Evolutionary conservation across 2,797 vertebrate species (phyloP).

Genomic region (Galaxias olidus): DNA sequence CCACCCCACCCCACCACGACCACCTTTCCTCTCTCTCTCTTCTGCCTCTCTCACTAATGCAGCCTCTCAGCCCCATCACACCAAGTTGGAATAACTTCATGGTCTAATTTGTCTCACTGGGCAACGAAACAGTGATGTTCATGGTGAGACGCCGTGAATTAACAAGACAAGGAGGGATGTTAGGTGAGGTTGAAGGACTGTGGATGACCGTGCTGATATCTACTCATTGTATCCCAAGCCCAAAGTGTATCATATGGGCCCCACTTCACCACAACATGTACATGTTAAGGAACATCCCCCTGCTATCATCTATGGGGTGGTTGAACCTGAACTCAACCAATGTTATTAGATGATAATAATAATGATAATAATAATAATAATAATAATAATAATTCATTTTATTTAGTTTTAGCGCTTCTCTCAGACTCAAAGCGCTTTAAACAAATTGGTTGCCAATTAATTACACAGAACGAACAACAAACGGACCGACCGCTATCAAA

Average conservation of each 20-base stretch:
- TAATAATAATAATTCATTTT: no score
- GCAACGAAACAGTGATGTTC: slow-evolving; percentile 2
- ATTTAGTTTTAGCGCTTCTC: no score
- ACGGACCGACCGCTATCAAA: no score
- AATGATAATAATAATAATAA: no score
- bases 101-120: slow-evolving; percentile 33
- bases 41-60: slow-evolving; percentile 10
- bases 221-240: slow-evolving; percentile 9
- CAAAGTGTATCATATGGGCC: slow-evolving; percentile 32
- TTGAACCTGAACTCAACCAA: background rate
- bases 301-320: slow-evolving; percentile 42
- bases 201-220: background rate
- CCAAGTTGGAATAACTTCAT: slow-evolving; percentile 12
- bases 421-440: no score
- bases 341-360: no score
- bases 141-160: slow-evolving; percentile 6
- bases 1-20: no score
- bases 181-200: background rate
- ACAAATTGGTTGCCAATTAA: no score
- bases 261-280: slow-evolving; percentile 9
- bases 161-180: background rate
- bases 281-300: slow-evolving; percentile 54
- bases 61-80: slow-evolving; percentile 4
- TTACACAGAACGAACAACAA: no score
- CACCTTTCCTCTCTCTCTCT: background rate